phyloP scores from a whole-genome alignment of 2,888 invertebrate genomes.

The Hofmannophila pseudospretella region DNA sequence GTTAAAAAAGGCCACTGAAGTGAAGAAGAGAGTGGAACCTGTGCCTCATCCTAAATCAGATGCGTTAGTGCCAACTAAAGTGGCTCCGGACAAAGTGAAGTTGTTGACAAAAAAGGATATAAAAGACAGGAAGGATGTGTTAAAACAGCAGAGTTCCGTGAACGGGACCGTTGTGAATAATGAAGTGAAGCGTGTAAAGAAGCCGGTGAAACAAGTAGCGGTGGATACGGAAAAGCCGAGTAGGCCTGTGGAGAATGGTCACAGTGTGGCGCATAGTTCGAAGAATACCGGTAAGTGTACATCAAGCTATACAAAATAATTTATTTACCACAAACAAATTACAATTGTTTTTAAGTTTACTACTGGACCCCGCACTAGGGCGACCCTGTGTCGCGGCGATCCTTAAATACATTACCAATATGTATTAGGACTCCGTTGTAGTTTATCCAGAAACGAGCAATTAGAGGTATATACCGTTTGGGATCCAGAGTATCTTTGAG shows the following conservation, averaged over 20 bases:
- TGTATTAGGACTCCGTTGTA: no score
- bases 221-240: constrained; percentile 47
- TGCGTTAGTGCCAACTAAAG: constrained; percentile 47
- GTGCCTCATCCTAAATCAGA: constrained; percentile 55
- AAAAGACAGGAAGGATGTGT: constrained; percentile 57
- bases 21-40: constrained; percentile 56
- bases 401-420: no score
- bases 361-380: no score
- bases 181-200: constrained; percentile 57
- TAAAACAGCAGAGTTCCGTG: constrained; percentile 55
- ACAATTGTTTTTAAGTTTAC: no score
- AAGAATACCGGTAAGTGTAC: constrained; percentile 54
- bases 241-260: constrained; percentile 54
- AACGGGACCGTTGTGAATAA: constrained; percentile 40
- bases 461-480: no score
- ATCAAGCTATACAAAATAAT: no score
- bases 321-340: no score
- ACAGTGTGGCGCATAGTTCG: constrained; percentile 36
- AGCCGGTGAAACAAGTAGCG: constrained; percentile 43
- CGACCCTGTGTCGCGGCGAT: no score
- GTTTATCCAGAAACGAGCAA: no score
- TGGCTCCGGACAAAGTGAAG: constrained; percentile 63
- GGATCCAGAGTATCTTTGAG: no score
- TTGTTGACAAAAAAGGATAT: constrained; percentile 59
- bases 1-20: constrained; percentile 48